These are phyloP conservation scores for Cryptus armator DNA, from an alignment of 2,888 invertebrate genomes.

Conservation along the genomic window DNA sequence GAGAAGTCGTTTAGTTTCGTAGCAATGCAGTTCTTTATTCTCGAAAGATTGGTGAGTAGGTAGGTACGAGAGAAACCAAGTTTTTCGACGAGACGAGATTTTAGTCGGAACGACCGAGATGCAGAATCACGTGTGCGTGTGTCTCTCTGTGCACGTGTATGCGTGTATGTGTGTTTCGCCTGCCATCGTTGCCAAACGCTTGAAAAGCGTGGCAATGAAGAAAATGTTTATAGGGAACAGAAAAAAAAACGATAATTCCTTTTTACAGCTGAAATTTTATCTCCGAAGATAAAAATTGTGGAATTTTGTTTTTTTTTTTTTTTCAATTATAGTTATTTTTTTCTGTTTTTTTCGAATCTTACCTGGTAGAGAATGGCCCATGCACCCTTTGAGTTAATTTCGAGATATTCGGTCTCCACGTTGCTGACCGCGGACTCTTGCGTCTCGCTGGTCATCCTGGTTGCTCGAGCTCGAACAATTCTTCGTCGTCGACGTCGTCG, in stretches of 20 bases:
- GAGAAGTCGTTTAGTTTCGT: slow-evolving; percentile 39
- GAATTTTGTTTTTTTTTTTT: neutral
- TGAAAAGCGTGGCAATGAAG: slow-evolving; percentile 21
- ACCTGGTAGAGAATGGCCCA: slow-evolving; percentile 92
- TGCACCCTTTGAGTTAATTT: slow-evolving; percentile 89
- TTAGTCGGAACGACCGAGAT: slow-evolving; percentile 48
- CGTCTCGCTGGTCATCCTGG: slow-evolving; percentile 77
- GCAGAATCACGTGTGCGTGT: slow-evolving; percentile 39
- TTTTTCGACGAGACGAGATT: slow-evolving; percentile 39
- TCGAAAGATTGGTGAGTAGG: slow-evolving; percentile 28
- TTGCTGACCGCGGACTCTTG: slow-evolving; percentile 82
- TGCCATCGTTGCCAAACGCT: slow-evolving; percentile 39
- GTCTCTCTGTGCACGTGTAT: neutral
- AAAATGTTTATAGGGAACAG: neutral
- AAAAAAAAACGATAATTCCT: slow-evolving; percentile 1
- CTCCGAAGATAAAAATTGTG: neutral
- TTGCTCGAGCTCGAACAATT: slow-evolving; percentile 51
- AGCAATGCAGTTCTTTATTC: slow-evolving; percentile 30
- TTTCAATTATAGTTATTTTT: neutral
- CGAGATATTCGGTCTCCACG: slow-evolving; percentile 91
- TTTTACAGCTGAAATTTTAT: neutral
- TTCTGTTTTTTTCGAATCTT: slow-evolving; percentile 68
- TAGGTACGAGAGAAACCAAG: slow-evolving; percentile 37
- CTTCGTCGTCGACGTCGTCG: slow-evolving; percentile 47
- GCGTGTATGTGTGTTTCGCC: neutral